These are phyloP conservation scores for Acanthaster planci DNA, from an alignment of 35 echinoderm and acorn worm species.

Conservation along the genomic window DNA sequence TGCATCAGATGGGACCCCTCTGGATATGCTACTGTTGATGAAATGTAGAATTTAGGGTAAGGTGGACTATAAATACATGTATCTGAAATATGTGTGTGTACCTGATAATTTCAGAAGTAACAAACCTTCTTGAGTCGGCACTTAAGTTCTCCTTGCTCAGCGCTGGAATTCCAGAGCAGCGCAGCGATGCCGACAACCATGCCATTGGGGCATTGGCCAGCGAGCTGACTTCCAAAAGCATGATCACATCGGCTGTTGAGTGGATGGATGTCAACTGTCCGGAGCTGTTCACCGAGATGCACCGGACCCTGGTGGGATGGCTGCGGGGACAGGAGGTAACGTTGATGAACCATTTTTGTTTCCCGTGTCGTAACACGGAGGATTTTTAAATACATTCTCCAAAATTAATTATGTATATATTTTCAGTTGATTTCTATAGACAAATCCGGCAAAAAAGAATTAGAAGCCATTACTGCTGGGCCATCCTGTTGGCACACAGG, in stretches of 20 bases:
- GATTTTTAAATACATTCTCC: too few relatives aligned
- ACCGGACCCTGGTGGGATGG: slow-evolving; percentile 48
- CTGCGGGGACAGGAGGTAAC: slow-evolving; percentile 2
- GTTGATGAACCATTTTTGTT: not conserved
- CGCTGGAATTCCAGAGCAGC: not conserved
- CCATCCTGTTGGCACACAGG: too few relatives aligned
- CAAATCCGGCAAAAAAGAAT: too few relatives aligned
- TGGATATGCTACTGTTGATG: too few relatives aligned
- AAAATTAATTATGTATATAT: too few relatives aligned
- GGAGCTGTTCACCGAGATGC: slow-evolving; percentile 65
- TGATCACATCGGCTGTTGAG: not conserved
- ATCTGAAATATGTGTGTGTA: too few relatives aligned
- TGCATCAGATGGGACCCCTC: too few relatives aligned
- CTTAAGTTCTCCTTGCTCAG: slow-evolving; percentile 28
- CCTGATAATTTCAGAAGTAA: slow-evolving; percentile 18
- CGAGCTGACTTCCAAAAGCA: slow-evolving; percentile 31
- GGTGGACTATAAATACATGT: too few relatives aligned
- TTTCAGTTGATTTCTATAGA: too few relatives aligned
- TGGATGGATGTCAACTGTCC: slow-evolving; percentile 77
- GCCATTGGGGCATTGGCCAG: slow-evolving; percentile 15
- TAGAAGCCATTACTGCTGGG: not conserved
- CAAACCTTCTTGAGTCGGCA: slow-evolving; percentile 4
- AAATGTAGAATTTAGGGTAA: too few relatives aligned
- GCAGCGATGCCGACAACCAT: not conserved
- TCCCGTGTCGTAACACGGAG: not conserved